phyloP scores from a whole-genome alignment of 2,888 invertebrate genomes.

The Drosophila rubida region DNA sequence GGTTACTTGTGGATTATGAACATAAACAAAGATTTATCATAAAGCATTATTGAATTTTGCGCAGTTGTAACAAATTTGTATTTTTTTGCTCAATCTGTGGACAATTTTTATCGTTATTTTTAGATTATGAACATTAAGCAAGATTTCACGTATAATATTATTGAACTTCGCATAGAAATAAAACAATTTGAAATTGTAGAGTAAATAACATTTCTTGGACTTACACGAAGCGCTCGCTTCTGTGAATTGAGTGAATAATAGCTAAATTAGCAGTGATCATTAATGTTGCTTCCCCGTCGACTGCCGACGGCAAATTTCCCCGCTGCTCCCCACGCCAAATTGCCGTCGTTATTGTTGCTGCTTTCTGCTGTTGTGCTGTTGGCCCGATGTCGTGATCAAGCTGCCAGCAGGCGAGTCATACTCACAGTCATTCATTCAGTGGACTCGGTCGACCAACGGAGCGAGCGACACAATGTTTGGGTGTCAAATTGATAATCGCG shows the following conservation, averaged over 20 bases:
- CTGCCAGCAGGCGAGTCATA: slow-evolving; percentile 19
- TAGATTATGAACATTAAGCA: too few species aligned
- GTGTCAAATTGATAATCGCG: slow-evolving; percentile 82
- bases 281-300: neutral
- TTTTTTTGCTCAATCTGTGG: too few species aligned
- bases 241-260: slow-evolving; percentile 52
- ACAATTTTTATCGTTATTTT: too few species aligned
- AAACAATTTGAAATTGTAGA: too few species aligned
- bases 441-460: slow-evolving; percentile 28
- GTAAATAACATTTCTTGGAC: neutral
- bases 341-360: slow-evolving; percentile 37
- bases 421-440: slow-evolving; percentile 18
- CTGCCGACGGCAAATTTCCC: slow-evolving; percentile 1
- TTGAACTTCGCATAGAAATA: too few species aligned
- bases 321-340: slow-evolving; percentile 29
- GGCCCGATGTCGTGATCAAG: slow-evolving; percentile 59
- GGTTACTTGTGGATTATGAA: too few species aligned
- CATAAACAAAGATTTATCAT: too few species aligned
- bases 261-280: slow-evolving; percentile 51
- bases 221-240: neutral
- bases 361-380: slow-evolving; percentile 27
- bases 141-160: too few species aligned
- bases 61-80: too few species aligned
- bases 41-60: too few species aligned
- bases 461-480: slow-evolving; percentile 67